These are phyloP conservation scores for Anneissia japonica DNA, from an alignment of 35 echinoderm and acorn worm genomes.

Conservation along the genomic window DNA sequence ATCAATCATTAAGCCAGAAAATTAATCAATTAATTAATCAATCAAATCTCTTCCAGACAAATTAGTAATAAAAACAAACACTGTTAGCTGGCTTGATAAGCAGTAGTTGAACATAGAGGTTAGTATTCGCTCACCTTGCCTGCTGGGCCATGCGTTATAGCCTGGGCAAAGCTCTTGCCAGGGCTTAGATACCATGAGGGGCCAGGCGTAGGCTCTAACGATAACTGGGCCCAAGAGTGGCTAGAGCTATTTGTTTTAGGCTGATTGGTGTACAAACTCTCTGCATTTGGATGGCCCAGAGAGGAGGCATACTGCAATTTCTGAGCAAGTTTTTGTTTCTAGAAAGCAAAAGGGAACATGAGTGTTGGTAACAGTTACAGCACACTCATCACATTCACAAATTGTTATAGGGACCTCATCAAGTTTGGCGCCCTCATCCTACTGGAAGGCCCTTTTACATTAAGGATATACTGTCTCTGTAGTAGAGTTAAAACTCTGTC, in stretches of 20 bases:
- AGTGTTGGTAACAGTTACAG: background rate
- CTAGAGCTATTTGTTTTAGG: background rate
- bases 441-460: no score
- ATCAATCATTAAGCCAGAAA: no score
- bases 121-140: background rate
- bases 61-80: no score
- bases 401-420: no score
- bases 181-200: background rate
- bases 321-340: conserved; percentile 56
- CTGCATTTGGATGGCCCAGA: background rate
- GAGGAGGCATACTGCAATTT: conserved; percentile 23
- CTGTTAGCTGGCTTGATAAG: no score
- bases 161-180: background rate
- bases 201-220: background rate
- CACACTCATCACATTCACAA: no score
- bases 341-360: background rate
- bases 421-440: no score
- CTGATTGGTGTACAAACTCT: background rate
- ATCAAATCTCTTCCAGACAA: no score
- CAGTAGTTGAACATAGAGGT: no score
- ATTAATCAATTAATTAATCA: no score
- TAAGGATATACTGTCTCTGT: no score
- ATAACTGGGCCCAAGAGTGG: background rate
- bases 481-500: no score
- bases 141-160: background rate